A percentile compares a stretch with the other conserved stretches of the same genome.
Conservation (phyloP, 2,797 vertebrate genomes). For the Esox lucius region DNA sequence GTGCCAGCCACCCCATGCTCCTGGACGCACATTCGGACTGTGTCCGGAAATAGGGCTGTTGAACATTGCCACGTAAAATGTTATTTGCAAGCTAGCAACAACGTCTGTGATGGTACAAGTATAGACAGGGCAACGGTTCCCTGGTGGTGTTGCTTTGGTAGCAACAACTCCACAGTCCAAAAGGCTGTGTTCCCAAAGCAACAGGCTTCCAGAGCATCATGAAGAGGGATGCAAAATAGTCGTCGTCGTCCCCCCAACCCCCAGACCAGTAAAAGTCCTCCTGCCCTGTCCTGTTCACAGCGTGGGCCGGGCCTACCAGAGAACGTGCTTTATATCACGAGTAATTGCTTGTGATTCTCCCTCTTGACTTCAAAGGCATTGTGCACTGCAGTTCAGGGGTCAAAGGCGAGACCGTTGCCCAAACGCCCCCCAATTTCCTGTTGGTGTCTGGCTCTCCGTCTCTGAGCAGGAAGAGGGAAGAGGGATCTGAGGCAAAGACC, state of each 20-base stretch:
- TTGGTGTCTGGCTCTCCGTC: slow-evolving; percentile 61
- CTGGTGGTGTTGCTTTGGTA: background rate
- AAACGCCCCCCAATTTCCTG: slow-evolving; percentile 75
- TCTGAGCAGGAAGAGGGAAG: slow-evolving; percentile 46
- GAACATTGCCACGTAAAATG: background rate
- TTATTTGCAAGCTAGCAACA: slow-evolving; percentile 5
- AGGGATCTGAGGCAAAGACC: slow-evolving; percentile 47
- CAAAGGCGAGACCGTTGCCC: slow-evolving; percentile 69
- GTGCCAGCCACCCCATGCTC: background rate
- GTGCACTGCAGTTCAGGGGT: slow-evolving; percentile 69
- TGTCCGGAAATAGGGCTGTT: background rate
- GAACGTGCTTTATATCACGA: slow-evolving; percentile 66
- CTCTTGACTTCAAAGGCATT: slow-evolving; percentile 71
- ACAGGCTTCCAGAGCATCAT: slow-evolving; percentile 38
- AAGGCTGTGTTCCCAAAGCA: slow-evolving; percentile 27
- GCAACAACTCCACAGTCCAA: background rate
- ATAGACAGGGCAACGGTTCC: background rate
- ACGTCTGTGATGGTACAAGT: background rate
- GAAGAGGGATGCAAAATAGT: slow-evolving; percentile 42
- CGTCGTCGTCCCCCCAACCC: slow-evolving; percentile 10
- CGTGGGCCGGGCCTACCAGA: slow-evolving; percentile 60
- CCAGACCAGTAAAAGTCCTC: slow-evolving; percentile 39
- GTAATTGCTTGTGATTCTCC: slow-evolving; percentile 76
- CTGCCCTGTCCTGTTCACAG: slow-evolving; percentile 62
- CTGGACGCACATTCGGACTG: background rate